Base-by-base conservation (phyloP, 2,113 vertebrate species). In the Ophiodon elongatus region DNA sequence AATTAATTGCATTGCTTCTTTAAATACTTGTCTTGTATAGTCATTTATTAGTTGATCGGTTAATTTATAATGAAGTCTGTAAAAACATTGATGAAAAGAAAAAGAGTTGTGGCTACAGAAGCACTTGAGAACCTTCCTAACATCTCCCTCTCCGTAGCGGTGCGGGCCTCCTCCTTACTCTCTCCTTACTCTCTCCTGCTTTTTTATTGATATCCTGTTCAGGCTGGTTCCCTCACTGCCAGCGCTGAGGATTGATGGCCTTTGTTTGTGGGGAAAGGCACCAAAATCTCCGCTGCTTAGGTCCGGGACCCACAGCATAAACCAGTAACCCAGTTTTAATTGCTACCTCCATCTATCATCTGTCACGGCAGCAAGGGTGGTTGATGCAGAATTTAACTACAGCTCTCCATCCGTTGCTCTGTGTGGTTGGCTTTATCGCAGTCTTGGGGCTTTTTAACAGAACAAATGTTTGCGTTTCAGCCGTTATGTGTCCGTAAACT, bases 261-360 rank as follows among this genome's bases (percentile, higher is more conserved):
- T 92, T 94, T 92, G 89, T 94, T 93, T 91, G 85, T 68, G 76
- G 88, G 80, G 91, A 89, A 90, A 93, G 86, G 93, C 87, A 94
- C 85, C 76, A 80, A 83, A 91, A 86, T 94, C 94, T 94, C 92
- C 60, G 1, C 74, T 87, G 87, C 89, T 85, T 66, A 76, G 88
- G 85, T 86, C 87, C 57, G 45, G 67, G 84, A 69, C 90, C 87
- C 73, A 64, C 85, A 75, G 90, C 83, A 88, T 94, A 94, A 95
- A 96, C 92, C 92, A 93, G 93, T 94, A 95, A 95, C 94, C 94
- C 93, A 93, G 85, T 94, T 95, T 94, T 96, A 95, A 96, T 95
- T 96, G 93, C 87, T 74, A 73, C 88, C 89, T 89, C 87, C 93
- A 95, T 95, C 92, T 82, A 94, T 96, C 94, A 94, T 76, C 85